A percentile compares a stretch with the other conserved stretches of the same genome.
These are phyloP conservation scores for Phyllotreta cruciferae DNA, from an alignment of 2,888 invertebrate species.

Conservation along the genomic window DNA sequence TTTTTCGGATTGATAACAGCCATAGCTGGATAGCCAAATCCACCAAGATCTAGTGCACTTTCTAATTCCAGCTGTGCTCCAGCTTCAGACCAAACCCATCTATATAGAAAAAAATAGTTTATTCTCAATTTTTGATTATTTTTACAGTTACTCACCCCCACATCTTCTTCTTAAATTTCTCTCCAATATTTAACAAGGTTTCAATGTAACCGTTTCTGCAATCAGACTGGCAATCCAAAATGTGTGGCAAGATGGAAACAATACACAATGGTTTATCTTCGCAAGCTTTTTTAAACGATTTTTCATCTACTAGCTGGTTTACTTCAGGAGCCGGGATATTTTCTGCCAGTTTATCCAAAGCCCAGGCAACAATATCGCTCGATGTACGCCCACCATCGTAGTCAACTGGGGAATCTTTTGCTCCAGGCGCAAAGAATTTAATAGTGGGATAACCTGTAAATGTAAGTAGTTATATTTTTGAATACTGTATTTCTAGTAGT, in stretches of 20 bases:
- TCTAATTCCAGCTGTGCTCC: conserved; percentile 85
- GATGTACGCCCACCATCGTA: conserved; percentile 94
- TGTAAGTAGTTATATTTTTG: not conserved
- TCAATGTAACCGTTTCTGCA: conserved; percentile 89
- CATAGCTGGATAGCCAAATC: conserved; percentile 98
- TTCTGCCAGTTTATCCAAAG: conserved; percentile 82
- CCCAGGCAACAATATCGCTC: conserved; percentile 90
- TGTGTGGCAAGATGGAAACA: conserved; percentile 90
- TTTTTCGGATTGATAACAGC: conserved; percentile 96
- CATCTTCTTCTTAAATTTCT: conserved; percentile 91
- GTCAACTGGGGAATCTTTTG: conserved; percentile 79
- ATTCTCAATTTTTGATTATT: not conserved
- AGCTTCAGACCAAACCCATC: conserved; percentile 95
- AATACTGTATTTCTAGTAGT: not conserved
- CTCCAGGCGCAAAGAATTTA: conserved; percentile 84
- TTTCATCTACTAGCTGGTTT: conserved; percentile 64
- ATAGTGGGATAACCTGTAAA: conserved; percentile 90
- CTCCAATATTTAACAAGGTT: conserved; percentile 76
- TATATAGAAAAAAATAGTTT: conserved; percentile 47
- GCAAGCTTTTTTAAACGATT: conserved; percentile 76
- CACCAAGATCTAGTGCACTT: conserved; percentile 91
- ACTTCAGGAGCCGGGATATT: conserved; percentile 92
- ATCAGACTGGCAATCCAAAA: conserved; percentile 92
- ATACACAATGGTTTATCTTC: conserved; percentile 90
- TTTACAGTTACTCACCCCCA: conserved; percentile 72